These are phyloP conservation scores for Laterallus jamaicensis DNA, from an alignment of 2,113 vertebrate species.

Conservation along the genomic window DNA sequence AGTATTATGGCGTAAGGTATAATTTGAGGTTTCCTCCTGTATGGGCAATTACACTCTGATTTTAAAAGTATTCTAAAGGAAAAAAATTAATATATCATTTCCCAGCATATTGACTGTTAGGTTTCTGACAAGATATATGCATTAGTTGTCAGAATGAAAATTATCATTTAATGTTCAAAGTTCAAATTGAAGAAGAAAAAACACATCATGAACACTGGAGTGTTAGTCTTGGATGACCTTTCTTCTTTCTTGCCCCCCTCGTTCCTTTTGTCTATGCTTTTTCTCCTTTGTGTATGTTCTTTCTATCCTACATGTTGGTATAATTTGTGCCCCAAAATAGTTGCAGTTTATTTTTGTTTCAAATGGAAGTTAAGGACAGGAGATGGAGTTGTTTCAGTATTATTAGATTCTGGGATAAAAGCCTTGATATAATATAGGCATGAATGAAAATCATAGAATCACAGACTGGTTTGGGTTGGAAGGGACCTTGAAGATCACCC, in stretches of 20 bases:
- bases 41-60: neutral
- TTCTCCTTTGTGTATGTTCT: neutral
- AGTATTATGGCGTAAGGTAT: neutral
- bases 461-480: no score
- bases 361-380: neutral
- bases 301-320: neutral
- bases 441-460: neutral
- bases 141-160: neutral
- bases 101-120: neutral
- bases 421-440: neutral
- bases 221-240: neutral
- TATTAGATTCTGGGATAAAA: neutral
- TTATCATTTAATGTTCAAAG: neutral
- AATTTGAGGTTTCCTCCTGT: neutral
- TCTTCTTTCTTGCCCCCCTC: neutral
- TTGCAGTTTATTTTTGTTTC: neutral
- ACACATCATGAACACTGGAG: neutral
- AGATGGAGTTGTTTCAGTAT: neutral
- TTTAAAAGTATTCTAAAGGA: neutral
- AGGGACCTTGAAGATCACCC: no score
- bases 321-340: neutral
- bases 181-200: neutral
- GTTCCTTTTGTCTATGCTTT: neutral
- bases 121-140: neutral
- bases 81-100: neutral